These are phyloP conservation scores for Drosophila setosimentum DNA, from an alignment of 2,888 invertebrate genomes.

Conservation along the genomic window DNA sequence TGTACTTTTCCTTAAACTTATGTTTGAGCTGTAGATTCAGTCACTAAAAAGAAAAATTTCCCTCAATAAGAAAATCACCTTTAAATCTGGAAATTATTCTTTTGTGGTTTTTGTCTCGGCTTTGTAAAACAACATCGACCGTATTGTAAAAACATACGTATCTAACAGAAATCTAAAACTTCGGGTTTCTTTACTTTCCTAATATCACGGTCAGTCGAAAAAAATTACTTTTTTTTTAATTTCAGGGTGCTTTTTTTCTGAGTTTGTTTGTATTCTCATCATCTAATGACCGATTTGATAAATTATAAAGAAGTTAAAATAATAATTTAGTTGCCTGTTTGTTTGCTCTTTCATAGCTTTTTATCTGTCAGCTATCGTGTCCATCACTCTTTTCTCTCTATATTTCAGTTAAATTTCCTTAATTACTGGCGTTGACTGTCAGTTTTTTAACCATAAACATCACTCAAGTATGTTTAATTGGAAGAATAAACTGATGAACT, in stretches of 20 bases:
- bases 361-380: not conserved
- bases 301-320: not conserved
- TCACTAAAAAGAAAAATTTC: too few relatives aligned
- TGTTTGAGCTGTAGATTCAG: too few relatives aligned
- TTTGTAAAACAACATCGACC: too few relatives aligned
- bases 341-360: not conserved
- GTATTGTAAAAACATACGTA: too few relatives aligned
- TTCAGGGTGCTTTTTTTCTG: not conserved
- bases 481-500: slow-evolving; percentile 58
- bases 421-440: not conserved
- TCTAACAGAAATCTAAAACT: too few relatives aligned
- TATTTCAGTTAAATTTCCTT: not conserved
- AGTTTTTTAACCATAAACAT: slow-evolving; percentile 15
- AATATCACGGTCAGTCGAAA: too few relatives aligned
- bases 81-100: too few relatives aligned
- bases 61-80: too few relatives aligned
- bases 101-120: too few relatives aligned
- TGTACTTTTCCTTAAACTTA: too few relatives aligned
- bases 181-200: too few relatives aligned
- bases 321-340: not conserved
- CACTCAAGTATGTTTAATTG: slow-evolving; percentile 56
- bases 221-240: too few relatives aligned
- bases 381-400: not conserved
- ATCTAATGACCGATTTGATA: not conserved
- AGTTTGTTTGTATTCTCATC: not conserved